These are phyloP conservation scores for Amphipoea lucens DNA, from an alignment of 2,888 invertebrate genomes.

Conservation along the genomic window DNA sequence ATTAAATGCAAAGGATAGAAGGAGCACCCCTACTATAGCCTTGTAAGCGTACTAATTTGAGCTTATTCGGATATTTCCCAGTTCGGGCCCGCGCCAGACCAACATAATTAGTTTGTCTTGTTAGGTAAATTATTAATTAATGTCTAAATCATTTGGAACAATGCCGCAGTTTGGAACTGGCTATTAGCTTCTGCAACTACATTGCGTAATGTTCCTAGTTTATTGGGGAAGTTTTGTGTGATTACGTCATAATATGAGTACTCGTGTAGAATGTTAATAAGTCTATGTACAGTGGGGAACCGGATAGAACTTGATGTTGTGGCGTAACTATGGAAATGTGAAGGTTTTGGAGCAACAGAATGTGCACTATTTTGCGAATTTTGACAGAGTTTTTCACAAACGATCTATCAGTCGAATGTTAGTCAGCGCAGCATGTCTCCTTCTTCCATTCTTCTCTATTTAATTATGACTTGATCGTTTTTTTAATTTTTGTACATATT, in stretches of 20 bases:
- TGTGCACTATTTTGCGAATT: background rate
- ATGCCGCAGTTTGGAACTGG: slow-evolving; percentile 34
- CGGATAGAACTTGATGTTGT: background rate
- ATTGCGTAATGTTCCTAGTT: slow-evolving; percentile 35
- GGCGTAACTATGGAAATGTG: background rate
- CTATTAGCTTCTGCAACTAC: slow-evolving; percentile 24
- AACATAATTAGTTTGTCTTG: slow-evolving; percentile 66
- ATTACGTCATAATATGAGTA: slow-evolving; percentile 11
- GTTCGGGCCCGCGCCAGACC: slow-evolving; percentile 46
- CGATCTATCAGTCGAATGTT: background rate
- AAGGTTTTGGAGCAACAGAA: background rate
- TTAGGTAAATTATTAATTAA: slow-evolving; percentile 68
- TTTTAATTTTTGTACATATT: too few relatives aligned
- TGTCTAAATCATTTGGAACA: slow-evolving; percentile 55
- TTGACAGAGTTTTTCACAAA: background rate
- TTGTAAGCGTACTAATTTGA: slow-evolving; percentile 53
- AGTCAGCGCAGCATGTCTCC: background rate
- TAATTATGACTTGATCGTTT: too few relatives aligned
- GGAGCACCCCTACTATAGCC: slow-evolving; percentile 28
- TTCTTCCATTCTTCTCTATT: background rate
- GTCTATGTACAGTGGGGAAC: background rate
- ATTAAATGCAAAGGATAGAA: slow-evolving; percentile 18
- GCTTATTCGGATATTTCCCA: slow-evolving; percentile 62
- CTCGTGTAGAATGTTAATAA: slow-evolving; percentile 8
- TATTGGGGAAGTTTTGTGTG: slow-evolving; percentile 18